Conservation (phyloP, 1,140 invertebrate genomes). For the Dendroctonus valens region DNA sequence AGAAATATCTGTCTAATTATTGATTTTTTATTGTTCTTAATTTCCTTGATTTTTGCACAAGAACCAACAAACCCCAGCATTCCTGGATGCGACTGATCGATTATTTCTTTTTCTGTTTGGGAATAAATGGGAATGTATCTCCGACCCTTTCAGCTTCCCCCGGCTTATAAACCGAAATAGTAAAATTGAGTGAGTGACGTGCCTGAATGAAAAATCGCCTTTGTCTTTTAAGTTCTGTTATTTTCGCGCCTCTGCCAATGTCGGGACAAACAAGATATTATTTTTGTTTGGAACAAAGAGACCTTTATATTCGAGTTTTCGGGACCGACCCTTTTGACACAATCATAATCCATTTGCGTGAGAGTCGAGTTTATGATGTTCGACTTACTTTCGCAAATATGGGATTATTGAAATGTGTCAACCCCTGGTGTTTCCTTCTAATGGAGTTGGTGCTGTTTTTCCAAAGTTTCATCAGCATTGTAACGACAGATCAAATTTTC, state of each 20-base stretch:
- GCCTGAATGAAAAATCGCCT: slow-evolving; percentile 30
- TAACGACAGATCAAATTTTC: too few relatives aligned
- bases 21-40: too few relatives aligned
- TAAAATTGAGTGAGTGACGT: slow-evolving; percentile 34
- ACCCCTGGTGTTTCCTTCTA: too few relatives aligned
- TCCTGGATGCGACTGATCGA: background rate
- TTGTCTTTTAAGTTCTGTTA: slow-evolving; percentile 34
- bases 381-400: slow-evolving; percentile 5
- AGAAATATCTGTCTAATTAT: too few relatives aligned
- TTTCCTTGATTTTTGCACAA: too few relatives aligned
- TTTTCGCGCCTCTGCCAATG: slow-evolving; percentile 26
- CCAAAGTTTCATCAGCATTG: too few relatives aligned
- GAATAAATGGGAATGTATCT: slow-evolving; percentile 23
- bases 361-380: slow-evolving; percentile 16
- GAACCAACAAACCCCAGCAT: too few relatives aligned
- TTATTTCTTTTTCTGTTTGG: slow-evolving; percentile 4
- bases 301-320: slow-evolving; percentile 21
- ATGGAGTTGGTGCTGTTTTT: too few relatives aligned
- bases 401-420: too few relatives aligned
- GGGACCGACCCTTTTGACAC: slow-evolving; percentile 19
- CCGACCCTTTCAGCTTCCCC: slow-evolving; percentile 12
- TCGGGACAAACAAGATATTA: slow-evolving; percentile 31
- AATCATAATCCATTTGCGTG: slow-evolving; percentile 26
- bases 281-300: slow-evolving; percentile 27
- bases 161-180: slow-evolving; percentile 25